phyloP scores from a whole-genome alignment of 2,888 invertebrate species.

The Lasioglossum marginatum region DNA sequence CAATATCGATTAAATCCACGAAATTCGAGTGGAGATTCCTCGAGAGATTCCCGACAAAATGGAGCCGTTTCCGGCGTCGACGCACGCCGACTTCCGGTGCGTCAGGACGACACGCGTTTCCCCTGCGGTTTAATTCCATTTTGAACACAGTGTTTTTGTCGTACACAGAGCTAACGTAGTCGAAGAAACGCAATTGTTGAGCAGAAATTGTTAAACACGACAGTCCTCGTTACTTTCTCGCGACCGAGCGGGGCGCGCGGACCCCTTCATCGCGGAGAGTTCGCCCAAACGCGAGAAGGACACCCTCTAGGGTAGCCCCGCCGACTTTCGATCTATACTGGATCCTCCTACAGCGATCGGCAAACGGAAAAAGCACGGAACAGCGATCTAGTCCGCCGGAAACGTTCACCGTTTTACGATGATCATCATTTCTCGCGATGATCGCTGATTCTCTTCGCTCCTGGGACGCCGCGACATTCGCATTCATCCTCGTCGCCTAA shows the following conservation, averaged over 20 bases:
- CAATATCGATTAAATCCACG: neutral
- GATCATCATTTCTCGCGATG: neutral
- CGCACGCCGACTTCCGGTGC: constrained; percentile 6
- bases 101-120: neutral
- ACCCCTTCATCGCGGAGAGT: neutral
- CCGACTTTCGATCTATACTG: neutral
- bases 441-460: neutral
- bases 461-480: neutral
- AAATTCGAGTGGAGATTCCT: neutral
- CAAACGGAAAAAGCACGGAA: constrained; percentile 17
- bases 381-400: constrained; percentile 1
- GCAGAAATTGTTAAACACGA: constrained; percentile 19
- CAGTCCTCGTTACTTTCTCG: neutral
- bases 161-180: constrained; percentile 28
- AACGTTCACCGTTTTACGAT: neutral
- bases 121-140: constrained; percentile 41
- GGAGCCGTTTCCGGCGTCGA: neutral
- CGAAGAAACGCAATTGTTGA: constrained; percentile 41
- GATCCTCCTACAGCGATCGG: constrained; percentile 10
- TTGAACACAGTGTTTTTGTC: constrained; percentile 75
- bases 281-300: neutral
- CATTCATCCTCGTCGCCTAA: constrained; percentile 8
- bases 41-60: neutral
- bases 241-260: neutral
- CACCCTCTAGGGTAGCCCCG: neutral